Evolutionary conservation across 37 sponge, comb jelly and placozoan genomes (phyloP).

Genomic region (Geodia barretti): DNA sequence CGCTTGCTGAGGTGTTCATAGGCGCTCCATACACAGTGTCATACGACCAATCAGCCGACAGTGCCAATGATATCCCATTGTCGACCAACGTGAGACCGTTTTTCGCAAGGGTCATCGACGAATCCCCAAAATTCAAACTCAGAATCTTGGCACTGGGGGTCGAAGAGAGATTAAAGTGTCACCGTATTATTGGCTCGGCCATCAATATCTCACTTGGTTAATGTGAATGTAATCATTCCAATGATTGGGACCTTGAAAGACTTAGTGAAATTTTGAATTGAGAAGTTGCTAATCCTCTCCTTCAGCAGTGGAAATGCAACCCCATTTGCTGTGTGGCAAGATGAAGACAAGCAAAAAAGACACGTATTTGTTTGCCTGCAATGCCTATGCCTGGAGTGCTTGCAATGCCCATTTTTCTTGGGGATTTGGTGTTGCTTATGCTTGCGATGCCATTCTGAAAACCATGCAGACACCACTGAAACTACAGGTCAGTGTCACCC

Average conservation of each 20-base stretch:
- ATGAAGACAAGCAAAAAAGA: too few relatives aligned
- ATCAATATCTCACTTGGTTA: neutral
- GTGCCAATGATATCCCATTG: conserved; percentile 45
- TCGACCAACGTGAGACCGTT: conserved; percentile 54
- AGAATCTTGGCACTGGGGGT: neutral
- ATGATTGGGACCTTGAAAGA: neutral
- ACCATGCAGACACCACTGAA: too few relatives aligned
- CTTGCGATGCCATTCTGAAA: too few relatives aligned
- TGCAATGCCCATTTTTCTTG: too few relatives aligned
- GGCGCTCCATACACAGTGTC: too few relatives aligned
- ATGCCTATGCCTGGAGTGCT: too few relatives aligned
- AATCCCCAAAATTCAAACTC: neutral
- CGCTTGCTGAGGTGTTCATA: too few relatives aligned
- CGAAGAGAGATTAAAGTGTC: too few relatives aligned
- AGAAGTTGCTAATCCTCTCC: conserved; percentile 22
- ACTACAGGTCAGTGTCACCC: too few relatives aligned
- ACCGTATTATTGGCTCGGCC: too few relatives aligned
- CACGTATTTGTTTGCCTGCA: too few relatives aligned
- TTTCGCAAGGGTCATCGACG: conserved; percentile 39
- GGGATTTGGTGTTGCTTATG: too few relatives aligned
- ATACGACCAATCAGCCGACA: conserved; percentile 82
- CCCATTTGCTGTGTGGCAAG: conserved; percentile 27
- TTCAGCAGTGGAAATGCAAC: conserved; percentile 76
- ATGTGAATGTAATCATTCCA: neutral
- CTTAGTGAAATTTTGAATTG: conserved; percentile 25